Conservation (phyloP, 2,113 vertebrate species). For the Stomatorhinus ivindoensis region DNA sequence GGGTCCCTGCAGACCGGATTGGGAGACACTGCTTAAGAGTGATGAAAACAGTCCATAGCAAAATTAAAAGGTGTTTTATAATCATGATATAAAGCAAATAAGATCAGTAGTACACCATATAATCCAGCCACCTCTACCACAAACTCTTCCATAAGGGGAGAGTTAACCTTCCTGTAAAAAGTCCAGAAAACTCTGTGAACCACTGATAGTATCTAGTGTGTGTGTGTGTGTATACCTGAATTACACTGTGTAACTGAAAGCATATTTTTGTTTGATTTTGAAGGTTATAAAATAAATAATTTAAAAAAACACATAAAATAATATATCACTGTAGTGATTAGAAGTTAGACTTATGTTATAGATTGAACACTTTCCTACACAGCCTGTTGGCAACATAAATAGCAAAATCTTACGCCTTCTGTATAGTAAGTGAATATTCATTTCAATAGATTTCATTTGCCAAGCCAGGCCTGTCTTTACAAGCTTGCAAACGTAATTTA, state of each 20-base stretch:
- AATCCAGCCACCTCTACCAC: not conserved
- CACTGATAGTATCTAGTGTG: not conserved
- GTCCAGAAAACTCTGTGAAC: not conserved
- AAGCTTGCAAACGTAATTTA: not conserved
- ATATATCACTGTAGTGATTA: not conserved
- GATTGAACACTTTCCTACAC: not conserved
- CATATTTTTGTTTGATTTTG: not conserved
- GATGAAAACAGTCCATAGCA: conserved; percentile 15
- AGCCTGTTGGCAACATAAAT: not conserved
- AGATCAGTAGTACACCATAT: not conserved
- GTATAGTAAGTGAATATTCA: not conserved
- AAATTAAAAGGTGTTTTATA: conserved; percentile 51
- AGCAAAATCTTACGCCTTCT: not conserved
- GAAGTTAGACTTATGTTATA: not conserved
- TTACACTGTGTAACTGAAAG: not conserved
- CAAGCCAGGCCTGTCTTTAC: not conserved
- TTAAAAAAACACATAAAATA: not conserved
- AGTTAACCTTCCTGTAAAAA: not conserved
- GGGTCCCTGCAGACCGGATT: not conserved
- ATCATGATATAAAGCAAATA: not conserved
- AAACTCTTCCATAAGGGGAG: not conserved
- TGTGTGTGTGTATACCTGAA: not conserved
- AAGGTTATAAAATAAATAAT: not conserved
- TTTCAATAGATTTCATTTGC: not conserved
- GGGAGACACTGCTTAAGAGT: not conserved